phyloP scores from a whole-genome alignment of 2,888 invertebrate genomes.

The Chesias legatella region DNA sequence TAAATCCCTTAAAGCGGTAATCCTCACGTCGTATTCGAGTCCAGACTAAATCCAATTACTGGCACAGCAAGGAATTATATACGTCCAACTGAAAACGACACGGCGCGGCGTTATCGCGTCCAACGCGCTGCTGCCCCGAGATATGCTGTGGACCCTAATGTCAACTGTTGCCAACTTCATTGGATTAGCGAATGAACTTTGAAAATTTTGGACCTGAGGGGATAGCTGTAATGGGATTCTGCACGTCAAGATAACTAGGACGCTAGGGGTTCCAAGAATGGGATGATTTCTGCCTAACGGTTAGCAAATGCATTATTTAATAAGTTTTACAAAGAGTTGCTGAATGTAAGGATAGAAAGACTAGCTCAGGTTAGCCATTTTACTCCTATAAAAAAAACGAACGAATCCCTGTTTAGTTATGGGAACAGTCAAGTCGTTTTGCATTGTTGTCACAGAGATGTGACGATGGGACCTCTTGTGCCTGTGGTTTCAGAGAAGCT shows the following conservation, averaged over 20 bases:
- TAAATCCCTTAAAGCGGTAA: conserved; percentile 57
- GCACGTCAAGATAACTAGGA: too few relatives aligned
- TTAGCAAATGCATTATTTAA: too few relatives aligned
- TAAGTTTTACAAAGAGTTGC: too few relatives aligned
- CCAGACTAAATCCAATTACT: conserved; percentile 74
- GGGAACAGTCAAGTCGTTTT: too few relatives aligned
- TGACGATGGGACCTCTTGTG: too few relatives aligned
- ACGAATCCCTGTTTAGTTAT: too few relatives aligned
- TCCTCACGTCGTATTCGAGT: conserved; percentile 65
- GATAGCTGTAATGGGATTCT: too few relatives aligned
- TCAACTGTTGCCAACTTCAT: conserved; percentile 8
- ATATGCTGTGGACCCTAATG: conserved; percentile 10
- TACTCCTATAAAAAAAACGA: too few relatives aligned
- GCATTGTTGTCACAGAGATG: too few relatives aligned
- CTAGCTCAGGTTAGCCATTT: too few relatives aligned
- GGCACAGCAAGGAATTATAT: conserved; percentile 35
- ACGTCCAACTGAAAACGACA: conserved; percentile 26
- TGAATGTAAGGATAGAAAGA: too few relatives aligned
- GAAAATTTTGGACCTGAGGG: background rate
- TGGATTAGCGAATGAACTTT: conserved; percentile 8
- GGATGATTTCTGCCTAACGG: background rate
- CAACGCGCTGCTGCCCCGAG: conserved; percentile 9
- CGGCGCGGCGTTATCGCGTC: conserved; percentile 16
- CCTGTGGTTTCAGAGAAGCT: too few relatives aligned
- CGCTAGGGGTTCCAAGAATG: background rate